Base-by-base conservation (phyloP, 2,797 vertebrate genomes). In the Rachycentron canadum region DNA sequence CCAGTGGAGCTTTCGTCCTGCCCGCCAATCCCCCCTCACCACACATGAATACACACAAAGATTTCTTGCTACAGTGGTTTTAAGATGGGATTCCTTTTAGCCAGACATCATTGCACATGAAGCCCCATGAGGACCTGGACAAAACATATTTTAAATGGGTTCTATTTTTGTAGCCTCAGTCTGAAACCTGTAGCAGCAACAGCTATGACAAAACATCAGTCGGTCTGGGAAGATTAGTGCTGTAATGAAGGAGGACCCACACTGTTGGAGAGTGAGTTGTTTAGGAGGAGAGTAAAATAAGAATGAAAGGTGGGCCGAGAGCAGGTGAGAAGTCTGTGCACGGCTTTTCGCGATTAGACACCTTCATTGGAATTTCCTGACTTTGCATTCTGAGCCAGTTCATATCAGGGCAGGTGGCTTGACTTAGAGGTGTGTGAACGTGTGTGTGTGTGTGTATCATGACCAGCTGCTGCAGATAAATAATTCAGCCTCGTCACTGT, bases 401-500 rank as follows among this genome's bases (percentile, higher is more conserved):
- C 61, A 73, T 73, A 58, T 60, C 36, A 45, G 32, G n/a, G 26
- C 56, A 74, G 34, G 57, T 55, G 34, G 53, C 60, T 67, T 17
- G 10, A 55, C 61, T 71, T 53, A 2, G 52, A 73, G 23, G 45
- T 73, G 75, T 52, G 52, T 38, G 45, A 32, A 63, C 2, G n/a
- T 57, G 53, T 30, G 34, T 78, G n/a, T 57, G 53, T 30, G 34
- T 78, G 64, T 81, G 64, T 70, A 76, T 81, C 69, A 77, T 71
- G 58, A 84, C 82, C 89, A 91, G 89, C 90, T 91, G 87, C 84
- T 75, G 80, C 71, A 30, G 80, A 86, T 91, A 91, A 91, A 94
- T 90, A 85, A 93, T 92, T 90, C 87, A 93, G 87, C 65, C 87
- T 76, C 10, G 78, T 94, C 89, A 90, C 79, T 88, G 90, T 92